Evolutionary conservation across 2,888 invertebrate genomes (phyloP).

Genomic region (Abrostola triplasia): DNA sequence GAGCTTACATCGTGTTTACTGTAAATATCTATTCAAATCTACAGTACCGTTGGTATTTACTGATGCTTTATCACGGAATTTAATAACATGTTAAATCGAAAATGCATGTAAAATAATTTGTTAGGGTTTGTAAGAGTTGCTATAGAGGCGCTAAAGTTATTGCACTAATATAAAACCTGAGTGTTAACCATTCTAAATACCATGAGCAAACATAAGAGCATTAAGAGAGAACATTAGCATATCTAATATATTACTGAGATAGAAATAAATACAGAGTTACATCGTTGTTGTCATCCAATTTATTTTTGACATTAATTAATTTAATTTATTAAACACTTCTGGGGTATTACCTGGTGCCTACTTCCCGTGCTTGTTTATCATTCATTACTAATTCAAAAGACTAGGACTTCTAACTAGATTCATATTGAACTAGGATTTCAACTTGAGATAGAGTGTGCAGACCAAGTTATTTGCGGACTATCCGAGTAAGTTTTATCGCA

Average conservation of each 20-base stretch:
- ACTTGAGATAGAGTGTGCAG: neutral
- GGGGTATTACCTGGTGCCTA: neutral
- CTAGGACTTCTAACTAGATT: slow-evolving; percentile 3
- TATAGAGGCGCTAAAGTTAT: neutral
- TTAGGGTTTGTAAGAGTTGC: slow-evolving; percentile 10
- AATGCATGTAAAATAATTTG: slow-evolving; percentile 1
- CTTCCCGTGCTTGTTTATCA: slow-evolving; percentile 5
- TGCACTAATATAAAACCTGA: neutral
- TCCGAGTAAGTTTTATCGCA: slow-evolving; percentile 20
- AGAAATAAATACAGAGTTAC: slow-evolving; percentile 20
- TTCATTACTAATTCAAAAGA: slow-evolving; percentile 7
- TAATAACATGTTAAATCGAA: slow-evolving; percentile 26
- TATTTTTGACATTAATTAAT: slow-evolving; percentile 22
- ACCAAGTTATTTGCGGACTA: slow-evolving; percentile 20
- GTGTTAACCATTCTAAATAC: slow-evolving; percentile 31
- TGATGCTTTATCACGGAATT: slow-evolving; percentile 30
- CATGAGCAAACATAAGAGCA: slow-evolving; percentile 28
- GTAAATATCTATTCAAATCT: slow-evolving; percentile 32
- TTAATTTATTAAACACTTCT: slow-evolving; percentile 14
- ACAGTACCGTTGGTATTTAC: slow-evolving; percentile 22
- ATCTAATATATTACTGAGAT: slow-evolving; percentile 30
- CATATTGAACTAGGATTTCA: slow-evolving; percentile 4
- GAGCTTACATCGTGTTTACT: slow-evolving; percentile 16
- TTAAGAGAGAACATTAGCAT: slow-evolving; percentile 43
- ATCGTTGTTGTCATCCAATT: slow-evolving; percentile 24